Percentiles rank a stretch among this genome's conserved stretches.
phyloP scores from a whole-genome alignment of 2,797 vertebrate species.

The Danio kyathit region DNA sequence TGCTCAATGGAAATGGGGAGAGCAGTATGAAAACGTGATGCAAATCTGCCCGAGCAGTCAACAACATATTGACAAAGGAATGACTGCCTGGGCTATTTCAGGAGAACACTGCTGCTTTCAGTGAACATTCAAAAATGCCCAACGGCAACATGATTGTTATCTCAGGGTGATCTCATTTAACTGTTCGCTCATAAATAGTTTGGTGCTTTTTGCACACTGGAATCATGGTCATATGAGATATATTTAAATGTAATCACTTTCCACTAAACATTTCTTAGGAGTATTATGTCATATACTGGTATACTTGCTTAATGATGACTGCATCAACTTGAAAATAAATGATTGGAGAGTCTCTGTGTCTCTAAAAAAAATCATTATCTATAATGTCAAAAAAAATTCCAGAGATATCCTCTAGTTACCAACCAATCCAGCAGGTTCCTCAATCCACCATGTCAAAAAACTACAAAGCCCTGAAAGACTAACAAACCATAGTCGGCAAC shows the following conservation, averaged over 20 bases:
- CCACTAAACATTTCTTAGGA: not conserved
- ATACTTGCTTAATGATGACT: not conserved
- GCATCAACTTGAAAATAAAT: not conserved
- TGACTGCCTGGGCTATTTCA: constrained; percentile 37
- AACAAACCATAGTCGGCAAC: constrained; percentile 34
- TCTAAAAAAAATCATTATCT: not conserved
- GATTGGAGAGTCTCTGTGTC: not conserved
- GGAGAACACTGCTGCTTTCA: constrained; percentile 35
- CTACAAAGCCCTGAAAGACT: not conserved
- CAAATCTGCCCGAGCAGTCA: constrained; percentile 61
- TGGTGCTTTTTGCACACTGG: not conserved
- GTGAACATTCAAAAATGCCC: constrained; percentile 8
- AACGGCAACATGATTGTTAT: not conserved
- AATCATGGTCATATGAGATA: not conserved
- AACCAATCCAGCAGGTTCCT: constrained; percentile 35
- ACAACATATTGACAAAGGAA: constrained; percentile 51
- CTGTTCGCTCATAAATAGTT: constrained; percentile 11
- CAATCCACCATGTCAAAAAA: not conserved
- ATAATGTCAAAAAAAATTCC: not conserved
- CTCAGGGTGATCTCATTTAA: constrained; percentile 10
- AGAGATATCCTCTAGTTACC: constrained; percentile 18
- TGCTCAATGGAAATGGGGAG: constrained; percentile 72
- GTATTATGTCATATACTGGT: not conserved
- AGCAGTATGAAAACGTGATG: constrained; percentile 68
- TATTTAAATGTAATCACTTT: not conserved